Evolutionary conservation across 2,113 vertebrate genomes (phyloP).

Genomic region (Mixornis gularis): DNA sequence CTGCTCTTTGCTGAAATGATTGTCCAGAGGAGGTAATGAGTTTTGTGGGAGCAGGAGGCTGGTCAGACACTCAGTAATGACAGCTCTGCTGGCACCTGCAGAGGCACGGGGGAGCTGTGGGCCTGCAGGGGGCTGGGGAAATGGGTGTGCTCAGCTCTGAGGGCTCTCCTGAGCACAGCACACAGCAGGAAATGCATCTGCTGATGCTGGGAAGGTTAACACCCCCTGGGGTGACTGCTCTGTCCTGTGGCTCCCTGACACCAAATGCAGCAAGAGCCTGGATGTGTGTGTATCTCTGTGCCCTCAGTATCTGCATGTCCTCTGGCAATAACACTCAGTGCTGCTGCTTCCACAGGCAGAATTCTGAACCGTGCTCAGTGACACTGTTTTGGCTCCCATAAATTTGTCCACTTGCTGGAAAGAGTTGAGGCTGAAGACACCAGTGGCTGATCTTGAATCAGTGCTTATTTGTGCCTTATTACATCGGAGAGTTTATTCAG

Average conservation of each 20-base stretch:
- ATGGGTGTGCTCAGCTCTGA: neutral
- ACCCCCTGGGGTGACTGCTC: neutral
- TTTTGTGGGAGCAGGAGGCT: neutral
- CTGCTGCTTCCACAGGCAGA: neutral
- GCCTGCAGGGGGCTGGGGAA: neutral
- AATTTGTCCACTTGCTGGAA: neutral
- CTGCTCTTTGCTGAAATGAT: neutral
- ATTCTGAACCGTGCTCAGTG: neutral
- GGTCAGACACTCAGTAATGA: neutral
- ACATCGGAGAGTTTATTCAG: neutral
- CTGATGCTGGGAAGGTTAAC: neutral
- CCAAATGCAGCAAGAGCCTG: neutral
- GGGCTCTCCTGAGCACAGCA: neutral
- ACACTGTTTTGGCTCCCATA: neutral
- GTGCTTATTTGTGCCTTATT: neutral
- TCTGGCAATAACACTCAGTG: neutral
- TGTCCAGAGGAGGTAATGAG: neutral
- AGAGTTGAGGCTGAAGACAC: neutral
- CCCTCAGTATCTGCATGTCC: rapidly evolving
- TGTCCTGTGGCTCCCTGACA: neutral
- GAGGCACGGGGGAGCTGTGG: neutral
- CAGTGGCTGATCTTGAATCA: neutral
- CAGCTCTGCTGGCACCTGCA: neutral
- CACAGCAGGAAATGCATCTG: neutral
- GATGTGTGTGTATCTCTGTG: rapidly evolving